Conservation (phyloP, 2,888 invertebrate species). For the Rambutsinella grinnellia region DNA sequence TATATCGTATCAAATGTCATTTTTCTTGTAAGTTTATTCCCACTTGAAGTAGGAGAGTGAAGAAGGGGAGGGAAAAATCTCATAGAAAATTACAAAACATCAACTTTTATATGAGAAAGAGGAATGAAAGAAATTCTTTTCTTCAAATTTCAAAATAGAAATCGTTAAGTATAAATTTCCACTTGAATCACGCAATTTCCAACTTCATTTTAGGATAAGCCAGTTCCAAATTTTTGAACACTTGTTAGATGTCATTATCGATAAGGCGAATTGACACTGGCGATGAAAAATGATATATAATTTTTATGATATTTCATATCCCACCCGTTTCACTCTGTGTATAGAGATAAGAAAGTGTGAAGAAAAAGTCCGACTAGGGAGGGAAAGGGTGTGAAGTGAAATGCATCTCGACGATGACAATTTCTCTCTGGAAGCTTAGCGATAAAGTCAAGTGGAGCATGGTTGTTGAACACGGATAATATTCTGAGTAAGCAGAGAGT, state of each 20-base stretch:
- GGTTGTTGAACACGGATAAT: too few species aligned
- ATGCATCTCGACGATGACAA: background rate
- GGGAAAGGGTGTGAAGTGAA: background rate
- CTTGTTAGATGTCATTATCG: too few species aligned
- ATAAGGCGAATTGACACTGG: background rate
- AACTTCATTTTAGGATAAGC: background rate
- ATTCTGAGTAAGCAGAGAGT: too few species aligned
- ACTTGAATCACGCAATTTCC: background rate
- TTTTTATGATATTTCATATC: too few species aligned
- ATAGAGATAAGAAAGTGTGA: background rate
- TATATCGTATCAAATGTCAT: background rate
- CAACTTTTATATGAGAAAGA: background rate
- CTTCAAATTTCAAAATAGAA: background rate
- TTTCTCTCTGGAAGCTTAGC: background rate
- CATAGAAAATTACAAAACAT: background rate
- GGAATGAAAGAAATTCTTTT: background rate
- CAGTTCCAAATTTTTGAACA: too few species aligned
- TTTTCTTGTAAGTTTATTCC: background rate
- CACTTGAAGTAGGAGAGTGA: background rate
- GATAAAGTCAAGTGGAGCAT: too few species aligned
- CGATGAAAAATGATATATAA: too few species aligned
- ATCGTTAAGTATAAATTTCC: background rate
- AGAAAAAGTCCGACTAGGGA: background rate
- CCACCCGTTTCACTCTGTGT: too few species aligned
- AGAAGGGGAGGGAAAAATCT: background rate